These are phyloP conservation scores for Papilio xuthus DNA, from an alignment of 1,140 invertebrate genomes.

Conservation along the genomic window DNA sequence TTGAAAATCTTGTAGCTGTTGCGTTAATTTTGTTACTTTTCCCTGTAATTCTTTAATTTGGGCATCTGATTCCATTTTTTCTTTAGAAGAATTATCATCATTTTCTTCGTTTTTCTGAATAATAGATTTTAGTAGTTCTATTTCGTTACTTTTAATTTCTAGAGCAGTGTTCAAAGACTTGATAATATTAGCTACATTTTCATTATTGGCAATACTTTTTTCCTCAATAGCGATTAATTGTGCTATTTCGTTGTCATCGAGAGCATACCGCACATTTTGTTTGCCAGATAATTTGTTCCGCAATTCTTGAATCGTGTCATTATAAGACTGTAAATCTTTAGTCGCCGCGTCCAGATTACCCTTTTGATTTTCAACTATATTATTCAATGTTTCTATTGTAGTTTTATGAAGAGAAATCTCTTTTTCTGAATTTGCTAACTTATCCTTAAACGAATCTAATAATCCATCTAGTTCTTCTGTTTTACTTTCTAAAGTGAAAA, in stretches of 20 bases:
- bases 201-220: conserved; percentile 68
- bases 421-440: conserved; percentile 51
- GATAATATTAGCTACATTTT: conserved; percentile 71
- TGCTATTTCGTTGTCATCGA: conserved; percentile 55
- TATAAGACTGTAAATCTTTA: conserved; percentile 63
- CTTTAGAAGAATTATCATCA: conserved; percentile 34
- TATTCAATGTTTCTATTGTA: conserved; percentile 61
- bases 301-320: conserved; percentile 60
- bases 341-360: conserved; percentile 51
- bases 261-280: conserved; percentile 44
- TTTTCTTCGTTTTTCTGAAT: conserved; percentile 42
- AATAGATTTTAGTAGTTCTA: conserved; percentile 52
- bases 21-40: conserved; percentile 38
- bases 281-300: conserved; percentile 57
- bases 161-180: conserved; percentile 58
- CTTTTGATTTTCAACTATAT: conserved; percentile 63
- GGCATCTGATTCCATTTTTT: conserved; percentile 51
- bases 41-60: conserved; percentile 42
- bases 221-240: conserved; percentile 66
- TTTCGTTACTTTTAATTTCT: conserved; percentile 57
- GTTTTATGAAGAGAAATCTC: conserved; percentile 59
- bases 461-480: conserved; percentile 54
- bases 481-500: conserved; percentile 56
- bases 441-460: conserved; percentile 54
- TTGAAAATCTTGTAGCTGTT: conserved; percentile 43